Percentiles rank a stretch among this genome's conserved stretches.
These are phyloP conservation scores for Elymnias hypermnestra DNA, from an alignment of 1,140 invertebrate genomes.

Conservation along the genomic window DNA sequence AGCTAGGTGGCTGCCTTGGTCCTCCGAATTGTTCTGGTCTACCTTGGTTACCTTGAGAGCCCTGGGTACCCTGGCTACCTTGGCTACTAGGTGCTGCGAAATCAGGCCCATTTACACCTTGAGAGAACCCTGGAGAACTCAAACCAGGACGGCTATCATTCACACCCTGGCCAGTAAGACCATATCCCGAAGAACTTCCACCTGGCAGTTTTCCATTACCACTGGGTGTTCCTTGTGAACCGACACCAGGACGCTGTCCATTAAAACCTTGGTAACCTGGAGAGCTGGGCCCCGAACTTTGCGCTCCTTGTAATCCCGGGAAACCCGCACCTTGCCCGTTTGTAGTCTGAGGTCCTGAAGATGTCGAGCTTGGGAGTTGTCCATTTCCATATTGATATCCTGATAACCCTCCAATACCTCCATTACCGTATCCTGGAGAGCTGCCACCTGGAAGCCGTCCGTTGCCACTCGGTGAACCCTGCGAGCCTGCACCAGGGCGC, in stretches of 20 bases:
- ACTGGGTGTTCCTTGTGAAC: background rate
- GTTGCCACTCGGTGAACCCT: background rate
- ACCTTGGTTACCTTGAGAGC: slow-evolving; percentile 10
- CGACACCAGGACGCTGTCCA: background rate
- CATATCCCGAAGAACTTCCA: background rate
- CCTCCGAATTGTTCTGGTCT: slow-evolving; percentile 32
- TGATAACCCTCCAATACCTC: background rate
- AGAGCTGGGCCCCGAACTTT: background rate
- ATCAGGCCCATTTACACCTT: slow-evolving; percentile 11
- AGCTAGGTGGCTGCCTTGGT: slow-evolving; percentile 60
- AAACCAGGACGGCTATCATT: too few species aligned
- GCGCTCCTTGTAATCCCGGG: background rate
- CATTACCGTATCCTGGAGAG: background rate
- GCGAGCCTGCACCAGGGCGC: background rate
- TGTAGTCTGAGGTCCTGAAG: background rate
- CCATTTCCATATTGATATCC: background rate
- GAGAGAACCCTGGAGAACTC: too few species aligned
- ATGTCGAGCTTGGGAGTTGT: background rate
- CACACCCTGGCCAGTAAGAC: too few species aligned
- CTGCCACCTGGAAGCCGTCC: background rate
- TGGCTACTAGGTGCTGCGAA: slow-evolving; percentile 8
- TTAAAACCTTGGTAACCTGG: background rate
- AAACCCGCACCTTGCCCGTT: background rate
- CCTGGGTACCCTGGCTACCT: background rate
- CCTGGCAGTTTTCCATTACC: slow-evolving; percentile 2